phyloP scores from a whole-genome alignment of 2,888 invertebrate species.

The Agrotis segetum region DNA sequence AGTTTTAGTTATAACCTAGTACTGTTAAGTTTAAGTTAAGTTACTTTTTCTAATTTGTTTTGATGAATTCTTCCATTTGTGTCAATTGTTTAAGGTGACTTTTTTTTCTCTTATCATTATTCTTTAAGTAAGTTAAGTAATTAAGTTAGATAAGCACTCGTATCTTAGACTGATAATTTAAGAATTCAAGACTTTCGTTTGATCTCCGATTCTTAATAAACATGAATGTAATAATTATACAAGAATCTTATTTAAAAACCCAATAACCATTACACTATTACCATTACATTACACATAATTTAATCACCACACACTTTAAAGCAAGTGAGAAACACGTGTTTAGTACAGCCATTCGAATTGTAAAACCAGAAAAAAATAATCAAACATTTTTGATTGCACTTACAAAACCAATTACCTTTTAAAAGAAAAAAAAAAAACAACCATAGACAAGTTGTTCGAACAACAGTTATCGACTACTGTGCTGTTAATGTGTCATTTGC shows the following conservation, averaged over 20 bases:
- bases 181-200: slow-evolving; percentile 89
- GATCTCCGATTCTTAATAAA: slow-evolving; percentile 89
- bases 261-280: slow-evolving; percentile 27
- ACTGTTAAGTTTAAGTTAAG: slow-evolving; percentile 61
- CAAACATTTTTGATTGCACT: slow-evolving; percentile 6
- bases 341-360: slow-evolving; percentile 5
- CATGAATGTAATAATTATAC: slow-evolving; percentile 71
- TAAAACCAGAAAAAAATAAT: slow-evolving; percentile 10
- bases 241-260: slow-evolving; percentile 52
- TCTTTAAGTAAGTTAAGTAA: slow-evolving; percentile 37
- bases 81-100: slow-evolving; percentile 71
- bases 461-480: slow-evolving; percentile 2
- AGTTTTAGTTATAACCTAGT: slow-evolving; percentile 51
- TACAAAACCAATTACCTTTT: not conserved
- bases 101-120: slow-evolving; percentile 48
- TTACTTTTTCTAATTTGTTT: slow-evolving; percentile 60
- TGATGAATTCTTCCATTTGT: slow-evolving; percentile 81
- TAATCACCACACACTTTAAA: not conserved
- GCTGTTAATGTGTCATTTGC: slow-evolving; percentile 16
- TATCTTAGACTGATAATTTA: slow-evolving; percentile 84
- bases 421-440: not conserved
- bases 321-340: slow-evolving; percentile 36
- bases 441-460: not conserved
- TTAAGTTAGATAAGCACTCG: slow-evolving; percentile 61
- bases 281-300: slow-evolving; percentile 23